phyloP scores from a whole-genome alignment of 53 echinoderm and acorn worm genomes.

The Paracentrotus lividus region DNA sequence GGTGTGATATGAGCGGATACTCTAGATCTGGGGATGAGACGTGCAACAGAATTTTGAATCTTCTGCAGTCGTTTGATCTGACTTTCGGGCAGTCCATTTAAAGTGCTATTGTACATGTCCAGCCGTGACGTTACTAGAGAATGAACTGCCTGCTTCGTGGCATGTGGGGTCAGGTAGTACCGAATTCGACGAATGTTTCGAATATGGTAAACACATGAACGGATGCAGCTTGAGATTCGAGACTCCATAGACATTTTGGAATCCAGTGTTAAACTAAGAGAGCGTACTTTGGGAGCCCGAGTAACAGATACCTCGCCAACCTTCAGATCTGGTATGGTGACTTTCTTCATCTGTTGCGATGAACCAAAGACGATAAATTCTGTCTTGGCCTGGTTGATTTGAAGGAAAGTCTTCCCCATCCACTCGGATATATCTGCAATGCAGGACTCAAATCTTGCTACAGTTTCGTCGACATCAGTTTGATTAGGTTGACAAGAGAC shows the following conservation, averaged over 20 bases:
- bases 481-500: neutral
- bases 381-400: neutral
- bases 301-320: neutral
- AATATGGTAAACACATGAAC: neutral
- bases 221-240: slow-evolving; percentile 2
- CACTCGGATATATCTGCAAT: neutral
- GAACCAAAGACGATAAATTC: too few relatives aligned
- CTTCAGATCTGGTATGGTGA: too few relatives aligned
- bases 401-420: neutral
- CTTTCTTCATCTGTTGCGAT: neutral
- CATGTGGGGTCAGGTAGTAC: neutral
- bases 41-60: neutral
- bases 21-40: neutral
- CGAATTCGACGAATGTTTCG: neutral
- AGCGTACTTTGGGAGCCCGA: neutral
- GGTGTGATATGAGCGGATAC: neutral
- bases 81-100: neutral
- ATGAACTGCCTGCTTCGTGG: slow-evolving; percentile 20
- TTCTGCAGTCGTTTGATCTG: neutral
- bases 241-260: neutral
- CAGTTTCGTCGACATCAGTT: neutral
- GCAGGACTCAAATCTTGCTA: neutral
- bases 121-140: neutral
- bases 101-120: slow-evolving; percentile 16
- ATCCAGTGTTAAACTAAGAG: neutral